Conservation (phyloP, 2,113 vertebrate species). For the Pelobates fuscus region DNA sequence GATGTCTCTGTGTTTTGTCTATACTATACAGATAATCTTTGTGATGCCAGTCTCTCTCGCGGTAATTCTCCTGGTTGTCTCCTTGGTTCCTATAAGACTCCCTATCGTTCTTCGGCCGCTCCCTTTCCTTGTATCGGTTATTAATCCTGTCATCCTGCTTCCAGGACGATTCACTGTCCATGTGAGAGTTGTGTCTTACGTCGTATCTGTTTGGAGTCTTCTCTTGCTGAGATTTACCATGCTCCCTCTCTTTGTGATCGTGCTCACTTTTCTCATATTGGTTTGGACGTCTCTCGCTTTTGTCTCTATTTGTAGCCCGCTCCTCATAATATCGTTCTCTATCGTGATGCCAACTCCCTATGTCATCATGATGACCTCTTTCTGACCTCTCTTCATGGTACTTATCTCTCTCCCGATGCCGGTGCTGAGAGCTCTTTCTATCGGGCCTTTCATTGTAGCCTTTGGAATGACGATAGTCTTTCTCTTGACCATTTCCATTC, state of each 20-base stretch:
- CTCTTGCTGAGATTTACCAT: not conserved
- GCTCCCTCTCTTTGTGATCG: constrained; percentile 8
- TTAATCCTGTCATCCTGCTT: not conserved
- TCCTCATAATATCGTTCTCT: not conserved
- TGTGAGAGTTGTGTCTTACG: not conserved
- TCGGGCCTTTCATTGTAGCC: not conserved
- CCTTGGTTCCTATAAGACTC: not conserved
- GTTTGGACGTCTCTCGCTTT: not conserved
- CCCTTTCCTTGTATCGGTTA: constrained; percentile 7
- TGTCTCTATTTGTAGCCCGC: not conserved
- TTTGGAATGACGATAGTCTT: not conserved
- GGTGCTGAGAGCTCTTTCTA: not conserved
- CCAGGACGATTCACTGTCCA: not conserved
- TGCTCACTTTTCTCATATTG: not conserved
- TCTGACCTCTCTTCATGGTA: not conserved
- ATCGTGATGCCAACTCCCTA: not conserved
- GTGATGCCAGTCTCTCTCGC: not conserved
- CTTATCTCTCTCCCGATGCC: not conserved
- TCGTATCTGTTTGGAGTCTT: not conserved
- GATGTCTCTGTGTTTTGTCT: not conserved
- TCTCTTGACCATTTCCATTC: not conserved
- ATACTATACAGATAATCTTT: constrained; percentile 9
- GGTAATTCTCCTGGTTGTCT: not conserved
- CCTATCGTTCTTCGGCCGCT: not conserved
- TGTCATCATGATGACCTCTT: not conserved